Conservation (phyloP, 2,113 vertebrate species). For the Notothenia rossii region DNA sequence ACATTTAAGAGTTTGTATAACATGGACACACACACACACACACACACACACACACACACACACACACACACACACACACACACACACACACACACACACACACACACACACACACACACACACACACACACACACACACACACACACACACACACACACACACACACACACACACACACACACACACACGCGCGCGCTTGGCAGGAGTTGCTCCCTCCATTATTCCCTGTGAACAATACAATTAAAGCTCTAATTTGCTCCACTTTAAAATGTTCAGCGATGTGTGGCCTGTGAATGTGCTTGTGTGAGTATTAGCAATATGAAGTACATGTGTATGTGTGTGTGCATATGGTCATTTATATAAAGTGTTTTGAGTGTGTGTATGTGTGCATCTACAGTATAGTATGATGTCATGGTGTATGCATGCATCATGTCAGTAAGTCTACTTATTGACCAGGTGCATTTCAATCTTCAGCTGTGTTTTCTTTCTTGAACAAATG, state of each 20-base stretch:
- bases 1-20: slow-evolving; percentile 49
- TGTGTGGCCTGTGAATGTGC: slow-evolving; percentile 45
- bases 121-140: slow-evolving; percentile 37
- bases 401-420: background rate
- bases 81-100: background rate
- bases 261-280: slow-evolving; percentile 61
- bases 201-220: slow-evolving; percentile 50
- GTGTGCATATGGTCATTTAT: background rate
- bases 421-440: slow-evolving; percentile 9
- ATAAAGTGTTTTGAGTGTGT: background rate
- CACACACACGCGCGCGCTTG: slow-evolving; percentile 24
- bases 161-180: too few relatives aligned
- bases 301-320: slow-evolving; percentile 18
- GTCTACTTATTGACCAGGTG: slow-evolving; percentile 34
- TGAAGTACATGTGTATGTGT: slow-evolving; percentile 25
- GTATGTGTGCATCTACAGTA: slow-evolving; percentile 8
- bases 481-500: slow-evolving; percentile 35
- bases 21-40: slow-evolving; percentile 46
- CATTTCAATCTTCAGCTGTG: slow-evolving; percentile 14
- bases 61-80: too few relatives aligned
- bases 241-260: slow-evolving; percentile 74
- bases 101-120: slow-evolving; percentile 3
- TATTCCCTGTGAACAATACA: slow-evolving; percentile 70
- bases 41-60: background rate
- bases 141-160: slow-evolving; percentile 2